Conservation (phyloP, 2,113 vertebrate species). For the Brachypodius melanocephalos region DNA sequence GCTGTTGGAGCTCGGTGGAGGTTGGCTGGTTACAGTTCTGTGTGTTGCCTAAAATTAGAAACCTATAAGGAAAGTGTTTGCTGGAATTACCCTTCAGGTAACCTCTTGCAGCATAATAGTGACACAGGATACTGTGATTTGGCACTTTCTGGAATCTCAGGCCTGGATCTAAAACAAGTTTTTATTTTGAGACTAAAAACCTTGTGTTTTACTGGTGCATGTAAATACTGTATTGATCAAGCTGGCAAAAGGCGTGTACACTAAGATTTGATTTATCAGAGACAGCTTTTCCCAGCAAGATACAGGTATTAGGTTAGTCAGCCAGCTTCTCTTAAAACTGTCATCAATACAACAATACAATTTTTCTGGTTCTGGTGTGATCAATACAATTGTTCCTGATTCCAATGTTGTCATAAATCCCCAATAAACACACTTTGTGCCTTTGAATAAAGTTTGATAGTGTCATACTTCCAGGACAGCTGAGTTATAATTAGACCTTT, state of each 20-base stretch:
- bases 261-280: conserved; percentile 38
- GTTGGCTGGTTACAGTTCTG: background rate
- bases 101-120: background rate
- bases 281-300: conserved; percentile 29
- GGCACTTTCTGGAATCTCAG: background rate
- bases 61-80: background rate
- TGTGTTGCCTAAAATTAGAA: background rate
- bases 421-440: background rate
- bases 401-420: conserved; percentile 21
- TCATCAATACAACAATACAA: conserved; percentile 19
- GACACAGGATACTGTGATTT: background rate
- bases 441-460: background rate
- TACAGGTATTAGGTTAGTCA: conserved; percentile 2
- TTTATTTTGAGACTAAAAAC: conserved; percentile 12
- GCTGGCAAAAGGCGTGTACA: background rate
- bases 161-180: background rate
- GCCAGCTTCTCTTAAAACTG: conserved; percentile 45
- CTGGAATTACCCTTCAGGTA: background rate
- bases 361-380: conserved; percentile 25
- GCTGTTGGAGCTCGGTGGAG: background rate
- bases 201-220: conserved; percentile 8
- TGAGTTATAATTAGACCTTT: background rate
- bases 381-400: conserved; percentile 51
- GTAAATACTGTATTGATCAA: conserved; percentile 54
- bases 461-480: background rate